Base-by-base conservation (phyloP, 2,797 vertebrate genomes). In the Tokudaia tokunoshimensis region DNA sequence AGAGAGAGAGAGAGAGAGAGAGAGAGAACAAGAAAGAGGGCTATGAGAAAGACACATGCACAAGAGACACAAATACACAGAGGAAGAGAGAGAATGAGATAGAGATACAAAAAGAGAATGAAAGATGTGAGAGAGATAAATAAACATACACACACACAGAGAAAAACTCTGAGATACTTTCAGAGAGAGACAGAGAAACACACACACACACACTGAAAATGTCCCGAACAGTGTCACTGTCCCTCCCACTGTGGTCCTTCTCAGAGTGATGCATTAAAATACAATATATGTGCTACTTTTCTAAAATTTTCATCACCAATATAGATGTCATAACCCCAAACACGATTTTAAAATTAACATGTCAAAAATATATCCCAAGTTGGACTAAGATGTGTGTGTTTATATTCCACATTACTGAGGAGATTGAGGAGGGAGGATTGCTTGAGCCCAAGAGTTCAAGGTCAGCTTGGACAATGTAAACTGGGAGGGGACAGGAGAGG, bases 281-380 rank as follows among this genome's bases (percentile, higher is more conserved):
- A 76, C 82, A 97, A 98, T 98, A 98, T 98, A 98, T 97, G 98
- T 98, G 98, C 98, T 98, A 98, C 98, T 98, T 98, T 98, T 47
- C 97, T 97, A 98, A 98, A 98, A 97, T 97, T 98, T 97, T 98
- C 98, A 98, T 96, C 97, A 97, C 98, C 98, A 97, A 98, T 98
- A 98, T 97, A 98, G 98, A 98, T 98, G 98, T 98, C 98, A 98
- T 86, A 87, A 63, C 96, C 98, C 94, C 96, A 97, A 98, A 98
- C 89, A 95, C 92, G 98, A 94, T 89, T 91, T 98, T 97, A 95
- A 96, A 97, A 98, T 98, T 97, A 97, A 95, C 95, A 96, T 97
- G 97, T 96, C 97, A 97, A 95, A 96, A 96, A 95, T 97, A 94
- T 97, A 91, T 97, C 82, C 29, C 95, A 78, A 76, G 4, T n/a